A percentile compares a stretch with the other conserved stretches of the same genome.
Conservation (phyloP, 2,888 invertebrate genomes). For the Myathropa florea region DNA sequence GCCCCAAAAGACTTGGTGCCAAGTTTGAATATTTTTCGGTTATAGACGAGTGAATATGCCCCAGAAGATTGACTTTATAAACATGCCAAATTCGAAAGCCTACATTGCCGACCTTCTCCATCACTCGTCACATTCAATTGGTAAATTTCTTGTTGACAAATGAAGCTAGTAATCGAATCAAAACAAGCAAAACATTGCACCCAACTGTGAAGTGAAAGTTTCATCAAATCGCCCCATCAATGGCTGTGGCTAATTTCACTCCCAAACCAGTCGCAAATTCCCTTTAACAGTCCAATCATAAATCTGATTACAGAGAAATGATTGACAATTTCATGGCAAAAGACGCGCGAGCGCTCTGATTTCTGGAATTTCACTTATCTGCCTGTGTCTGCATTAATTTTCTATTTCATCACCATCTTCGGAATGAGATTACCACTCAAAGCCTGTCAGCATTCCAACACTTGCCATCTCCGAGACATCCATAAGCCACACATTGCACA, state of each 20-base stretch:
- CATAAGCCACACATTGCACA: not conserved
- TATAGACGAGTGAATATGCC: no score
- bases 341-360: not conserved
- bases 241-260: not conserved
- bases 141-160: no score
- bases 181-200: not conserved
- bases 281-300: not conserved
- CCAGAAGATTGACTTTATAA: no score
- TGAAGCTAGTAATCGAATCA: no score
- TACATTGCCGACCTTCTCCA: no score
- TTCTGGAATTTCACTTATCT: not conserved
- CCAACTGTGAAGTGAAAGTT: not conserved
- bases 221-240: not conserved
- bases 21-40: no score
- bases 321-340: not conserved
- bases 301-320: not conserved
- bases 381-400: not conserved
- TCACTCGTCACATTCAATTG: no score
- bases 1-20: no score
- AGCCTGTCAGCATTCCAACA: constrained; percentile 37
- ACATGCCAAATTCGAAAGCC: no score
- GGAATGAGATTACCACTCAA: not conserved
- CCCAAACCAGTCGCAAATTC: not conserved
- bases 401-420: not conserved
- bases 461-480: not conserved